phyloP scores from a whole-genome alignment of 2,113 vertebrate genomes.

The Sprattus sprattus region DNA sequence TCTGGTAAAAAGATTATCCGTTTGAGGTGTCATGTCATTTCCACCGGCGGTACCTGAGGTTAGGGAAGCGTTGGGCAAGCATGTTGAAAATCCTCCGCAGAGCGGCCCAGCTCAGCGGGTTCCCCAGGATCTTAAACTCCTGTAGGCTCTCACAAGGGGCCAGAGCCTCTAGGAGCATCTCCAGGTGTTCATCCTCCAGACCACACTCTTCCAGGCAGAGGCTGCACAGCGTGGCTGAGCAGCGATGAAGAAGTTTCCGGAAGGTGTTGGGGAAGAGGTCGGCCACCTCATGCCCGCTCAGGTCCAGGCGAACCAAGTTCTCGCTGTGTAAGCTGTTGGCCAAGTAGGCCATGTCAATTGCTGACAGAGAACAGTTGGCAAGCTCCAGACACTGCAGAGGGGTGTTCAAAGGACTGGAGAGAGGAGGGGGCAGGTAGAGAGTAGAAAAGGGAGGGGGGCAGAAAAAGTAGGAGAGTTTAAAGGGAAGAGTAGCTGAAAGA shows the following conservation, averaged over 20 bases:
- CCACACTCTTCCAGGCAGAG: slow-evolving; percentile 87
- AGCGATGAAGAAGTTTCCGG: slow-evolving; percentile 81
- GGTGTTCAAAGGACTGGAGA: slow-evolving; percentile 79
- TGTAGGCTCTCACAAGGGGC: slow-evolving; percentile 73
- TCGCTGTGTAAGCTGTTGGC: slow-evolving; percentile 83
- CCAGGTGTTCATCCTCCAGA: slow-evolving; percentile 77
- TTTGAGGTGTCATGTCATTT: background rate
- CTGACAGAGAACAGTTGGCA: slow-evolving; percentile 82
- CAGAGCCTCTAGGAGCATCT: slow-evolving; percentile 72
- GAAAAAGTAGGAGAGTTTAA: background rate
- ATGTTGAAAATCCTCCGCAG: slow-evolving; percentile 74
- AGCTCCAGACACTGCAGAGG: slow-evolving; percentile 84
- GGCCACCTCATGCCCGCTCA: slow-evolving; percentile 84
- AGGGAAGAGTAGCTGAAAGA: background rate
- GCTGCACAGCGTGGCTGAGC: slow-evolving; percentile 71
- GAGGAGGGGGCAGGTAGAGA: slow-evolving; percentile 28
- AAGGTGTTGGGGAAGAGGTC: slow-evolving; percentile 76
- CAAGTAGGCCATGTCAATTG: slow-evolving; percentile 87
- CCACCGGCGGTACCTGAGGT: slow-evolving; percentile 63
- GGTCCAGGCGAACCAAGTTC: slow-evolving; percentile 79
- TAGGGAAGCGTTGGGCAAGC: slow-evolving; percentile 71
- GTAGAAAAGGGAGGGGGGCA: background rate
- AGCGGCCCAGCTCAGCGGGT: slow-evolving; percentile 77
- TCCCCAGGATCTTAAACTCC: slow-evolving; percentile 87
- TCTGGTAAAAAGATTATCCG: background rate